Percentiles rank a stretch among this genome's conserved stretches.
These are phyloP conservation scores for Gorsachius goisagi DNA, from an alignment of 2,113 vertebrate genomes.

Conservation along the genomic window DNA sequence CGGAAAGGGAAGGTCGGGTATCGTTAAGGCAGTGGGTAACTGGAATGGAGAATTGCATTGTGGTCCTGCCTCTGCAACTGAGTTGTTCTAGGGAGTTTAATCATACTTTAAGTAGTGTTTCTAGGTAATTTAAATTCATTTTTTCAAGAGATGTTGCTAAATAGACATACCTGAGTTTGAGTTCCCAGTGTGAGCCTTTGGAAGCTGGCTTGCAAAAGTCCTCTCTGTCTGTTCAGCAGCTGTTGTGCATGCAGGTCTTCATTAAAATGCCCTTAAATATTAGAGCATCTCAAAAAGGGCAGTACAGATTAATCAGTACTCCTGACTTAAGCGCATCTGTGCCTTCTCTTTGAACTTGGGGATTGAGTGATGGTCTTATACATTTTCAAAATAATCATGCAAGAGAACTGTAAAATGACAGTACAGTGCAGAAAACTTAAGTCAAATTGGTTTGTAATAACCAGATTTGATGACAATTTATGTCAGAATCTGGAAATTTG, in stretches of 20 bases:
- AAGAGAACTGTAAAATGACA: neutral
- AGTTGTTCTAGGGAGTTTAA: neutral
- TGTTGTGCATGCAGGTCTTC: neutral
- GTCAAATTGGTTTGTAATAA: neutral
- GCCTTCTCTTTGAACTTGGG: neutral
- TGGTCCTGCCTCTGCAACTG: neutral
- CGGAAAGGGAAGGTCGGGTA: neutral
- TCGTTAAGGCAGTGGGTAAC: rapidly evolving
- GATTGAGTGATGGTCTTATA: neutral
- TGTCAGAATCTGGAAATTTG: neutral
- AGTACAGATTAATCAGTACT: neutral
- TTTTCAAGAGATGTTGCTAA: neutral
- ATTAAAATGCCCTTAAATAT: neutral
- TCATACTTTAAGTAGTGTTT: neutral
- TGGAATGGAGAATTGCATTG: neutral
- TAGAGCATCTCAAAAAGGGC: neutral
- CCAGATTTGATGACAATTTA: neutral
- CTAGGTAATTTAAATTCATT: neutral
- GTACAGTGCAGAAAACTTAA: neutral
- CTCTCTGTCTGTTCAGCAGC: neutral
- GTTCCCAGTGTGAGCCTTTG: neutral
- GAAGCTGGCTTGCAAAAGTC: neutral
- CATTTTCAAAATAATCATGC: too few species aligned
- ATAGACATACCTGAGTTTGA: neutral
- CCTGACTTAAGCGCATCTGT: neutral